A percentile compares a stretch with the other conserved stretches of the same genome.
phyloP scores from a whole-genome alignment of 2,113 vertebrate genomes.

The Serilophus lunatus region DNA sequence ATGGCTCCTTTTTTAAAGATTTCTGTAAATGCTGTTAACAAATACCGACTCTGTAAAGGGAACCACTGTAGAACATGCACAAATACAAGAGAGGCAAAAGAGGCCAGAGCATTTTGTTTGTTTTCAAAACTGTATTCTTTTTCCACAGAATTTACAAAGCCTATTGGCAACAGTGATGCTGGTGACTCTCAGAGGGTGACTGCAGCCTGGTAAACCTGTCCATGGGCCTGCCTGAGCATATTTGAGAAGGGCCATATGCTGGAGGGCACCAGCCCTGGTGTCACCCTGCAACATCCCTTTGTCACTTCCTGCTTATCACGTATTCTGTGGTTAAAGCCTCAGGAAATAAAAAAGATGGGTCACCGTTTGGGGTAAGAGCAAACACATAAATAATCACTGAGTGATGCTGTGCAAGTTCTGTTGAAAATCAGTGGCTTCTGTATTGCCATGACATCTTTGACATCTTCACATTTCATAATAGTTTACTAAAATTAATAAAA shows the following conservation, averaged over 20 bases:
- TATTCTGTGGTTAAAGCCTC: background rate
- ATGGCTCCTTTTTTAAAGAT: background rate
- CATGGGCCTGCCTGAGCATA: background rate
- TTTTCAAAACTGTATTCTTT: background rate
- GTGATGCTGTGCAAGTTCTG: background rate
- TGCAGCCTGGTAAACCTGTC: background rate
- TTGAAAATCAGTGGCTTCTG: background rate
- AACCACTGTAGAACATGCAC: background rate
- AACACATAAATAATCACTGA: background rate
- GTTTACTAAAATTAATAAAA: background rate
- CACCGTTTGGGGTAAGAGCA: background rate
- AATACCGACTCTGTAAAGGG: background rate
- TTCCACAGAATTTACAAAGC: background rate
- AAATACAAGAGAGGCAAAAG: background rate
- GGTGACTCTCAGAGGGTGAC: rapidly evolving
- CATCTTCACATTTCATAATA: background rate
- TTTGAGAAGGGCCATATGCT: background rate
- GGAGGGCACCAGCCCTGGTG: background rate
- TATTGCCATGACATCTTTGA: background rate
- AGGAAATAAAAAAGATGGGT: background rate
- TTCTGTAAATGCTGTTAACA: background rate
- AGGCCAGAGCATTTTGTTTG: background rate
- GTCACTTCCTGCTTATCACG: background rate
- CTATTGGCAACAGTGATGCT: rapidly evolving
- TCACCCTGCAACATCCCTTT: background rate